Evolutionary conservation across 2,888 invertebrate genomes (phyloP).

Genomic region (Fragum whitleyi): DNA sequence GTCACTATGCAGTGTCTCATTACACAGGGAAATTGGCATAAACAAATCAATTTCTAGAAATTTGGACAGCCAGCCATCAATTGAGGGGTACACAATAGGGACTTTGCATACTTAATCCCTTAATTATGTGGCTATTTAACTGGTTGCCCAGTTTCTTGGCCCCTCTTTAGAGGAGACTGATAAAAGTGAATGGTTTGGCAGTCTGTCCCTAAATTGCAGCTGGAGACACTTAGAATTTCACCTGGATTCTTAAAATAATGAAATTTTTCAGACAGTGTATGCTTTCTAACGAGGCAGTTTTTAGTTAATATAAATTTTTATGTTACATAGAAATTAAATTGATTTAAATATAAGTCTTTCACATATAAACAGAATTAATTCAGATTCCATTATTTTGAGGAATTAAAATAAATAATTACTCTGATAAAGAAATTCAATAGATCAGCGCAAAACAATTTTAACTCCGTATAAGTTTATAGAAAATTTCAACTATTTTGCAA

Average conservation of each 20-base stretch:
- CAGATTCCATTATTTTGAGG: too few relatives aligned
- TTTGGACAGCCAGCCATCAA: constrained; percentile 64
- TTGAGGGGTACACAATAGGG: constrained; percentile 56
- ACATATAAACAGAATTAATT: too few relatives aligned
- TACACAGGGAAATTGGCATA: constrained; percentile 60
- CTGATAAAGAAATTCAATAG: too few relatives aligned
- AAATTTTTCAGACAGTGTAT: neutral
- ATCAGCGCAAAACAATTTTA: too few relatives aligned
- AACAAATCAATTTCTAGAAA: constrained; percentile 65
- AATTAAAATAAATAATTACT: too few relatives aligned
- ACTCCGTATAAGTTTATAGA: too few relatives aligned
- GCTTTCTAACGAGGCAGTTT: too few relatives aligned
- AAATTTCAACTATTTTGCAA: too few relatives aligned
- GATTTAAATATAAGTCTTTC: too few relatives aligned
- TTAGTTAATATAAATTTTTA: too few relatives aligned
- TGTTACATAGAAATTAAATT: too few relatives aligned
- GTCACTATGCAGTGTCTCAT: constrained; percentile 41
- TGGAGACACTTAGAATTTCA: constrained; percentile 11
- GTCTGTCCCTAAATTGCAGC: neutral
- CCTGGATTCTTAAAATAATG: neutral
- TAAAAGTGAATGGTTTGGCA: constrained; percentile 1
- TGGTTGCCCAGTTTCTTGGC: constrained; percentile 26
- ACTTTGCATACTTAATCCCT: constrained; percentile 47
- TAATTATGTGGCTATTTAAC: constrained; percentile 62
- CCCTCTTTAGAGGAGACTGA: constrained; percentile 16